Percentiles rank a stretch among this genome's conserved stretches.
Conservation (phyloP, 1,140 invertebrate species). For the Drosophila baimaii region DNA sequence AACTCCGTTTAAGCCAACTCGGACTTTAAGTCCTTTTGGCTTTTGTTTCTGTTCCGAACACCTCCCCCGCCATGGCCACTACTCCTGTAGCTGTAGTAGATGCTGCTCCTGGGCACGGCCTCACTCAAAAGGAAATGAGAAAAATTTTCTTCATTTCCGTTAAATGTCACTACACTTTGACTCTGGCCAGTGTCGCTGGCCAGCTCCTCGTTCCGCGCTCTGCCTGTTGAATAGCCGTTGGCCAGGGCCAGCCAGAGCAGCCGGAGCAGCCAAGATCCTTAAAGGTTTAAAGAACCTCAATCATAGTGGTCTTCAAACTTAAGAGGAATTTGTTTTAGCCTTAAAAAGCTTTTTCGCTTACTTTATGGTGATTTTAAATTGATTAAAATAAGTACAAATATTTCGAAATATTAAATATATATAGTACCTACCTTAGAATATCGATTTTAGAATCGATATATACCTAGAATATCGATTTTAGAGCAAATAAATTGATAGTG, state of each 20-base stretch:
- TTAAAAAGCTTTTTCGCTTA: no score
- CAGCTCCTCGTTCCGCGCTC: background rate
- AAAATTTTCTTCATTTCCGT: constrained; percentile 78
- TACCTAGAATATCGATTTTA: no score
- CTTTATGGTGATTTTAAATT: no score
- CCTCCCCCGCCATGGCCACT: no score
- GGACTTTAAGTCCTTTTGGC: constrained; percentile 33
- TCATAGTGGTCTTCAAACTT: no score
- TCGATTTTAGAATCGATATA: no score
- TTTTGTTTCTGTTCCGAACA: constrained; percentile 27
- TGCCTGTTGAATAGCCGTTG: constrained; percentile 42
- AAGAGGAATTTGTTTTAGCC: no score
- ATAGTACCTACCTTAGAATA: no score
- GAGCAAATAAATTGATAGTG: no score
- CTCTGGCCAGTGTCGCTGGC: constrained; percentile 19
- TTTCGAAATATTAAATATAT: no score
- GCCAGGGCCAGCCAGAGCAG: no score
- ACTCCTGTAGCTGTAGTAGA: background rate
- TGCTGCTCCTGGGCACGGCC: constrained; percentile 29
- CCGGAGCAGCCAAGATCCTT: background rate
- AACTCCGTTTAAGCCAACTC: constrained; percentile 33
- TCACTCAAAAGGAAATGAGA: constrained; percentile 73
- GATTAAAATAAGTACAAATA: no score
- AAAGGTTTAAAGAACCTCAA: constrained; percentile 12
- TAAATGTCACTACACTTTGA: constrained; percentile 69